A percentile compares a stretch with the other conserved stretches of the same genome.
Evolutionary conservation across 2,113 vertebrate genomes (phyloP).

Genomic region (Salminus brasiliensis): DNA sequence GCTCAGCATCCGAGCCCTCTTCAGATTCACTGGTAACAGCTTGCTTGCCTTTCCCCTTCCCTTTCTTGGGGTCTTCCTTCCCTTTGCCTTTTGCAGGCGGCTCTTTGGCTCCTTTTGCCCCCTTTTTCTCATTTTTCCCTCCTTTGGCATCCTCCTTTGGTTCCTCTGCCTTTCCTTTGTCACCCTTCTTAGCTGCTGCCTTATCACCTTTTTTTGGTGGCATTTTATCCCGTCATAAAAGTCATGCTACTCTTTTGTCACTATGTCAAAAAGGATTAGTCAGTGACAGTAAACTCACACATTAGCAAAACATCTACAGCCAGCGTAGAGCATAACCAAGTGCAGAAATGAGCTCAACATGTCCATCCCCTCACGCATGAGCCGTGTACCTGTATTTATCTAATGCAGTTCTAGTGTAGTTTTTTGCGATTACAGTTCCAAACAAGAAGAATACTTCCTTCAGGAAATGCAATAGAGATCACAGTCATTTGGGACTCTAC

Average conservation of each 20-base stretch:
- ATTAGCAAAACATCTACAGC: conserved; percentile 40
- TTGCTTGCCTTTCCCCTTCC: conserved; percentile 81
- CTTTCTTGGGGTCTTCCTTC: conserved; percentile 77
- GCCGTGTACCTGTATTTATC: background rate
- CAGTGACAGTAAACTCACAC: conserved; percentile 37
- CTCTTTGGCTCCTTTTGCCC: conserved; percentile 71
- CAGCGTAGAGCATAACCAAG: too few species aligned
- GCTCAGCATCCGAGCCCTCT: conserved; percentile 77
- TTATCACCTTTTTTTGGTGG: conserved; percentile 80
- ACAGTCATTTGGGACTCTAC: conserved; percentile 38
- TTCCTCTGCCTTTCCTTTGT: conserved; percentile 72
- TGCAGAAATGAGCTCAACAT: conserved; percentile 15
- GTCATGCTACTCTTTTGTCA: conserved; percentile 67
- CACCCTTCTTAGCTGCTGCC: conserved; percentile 68
- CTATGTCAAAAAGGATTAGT: conserved; percentile 8
- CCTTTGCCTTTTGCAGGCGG: conserved; percentile 73
- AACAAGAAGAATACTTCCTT: conserved; percentile 19
- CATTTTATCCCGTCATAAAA: conserved; percentile 68
- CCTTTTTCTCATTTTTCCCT: conserved; percentile 70
- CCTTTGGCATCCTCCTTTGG: conserved; percentile 58
- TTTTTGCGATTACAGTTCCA: conserved; percentile 24
- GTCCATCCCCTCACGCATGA: background rate
- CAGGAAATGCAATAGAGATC: too few species aligned
- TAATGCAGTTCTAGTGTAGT: background rate
- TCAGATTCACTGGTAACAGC: conserved; percentile 78